Percentiles rank a stretch among this genome's conserved stretches.
These are phyloP conservation scores for Orthonevra nobilis DNA, from an alignment of 2,888 invertebrate genomes.

Conservation along the genomic window DNA sequence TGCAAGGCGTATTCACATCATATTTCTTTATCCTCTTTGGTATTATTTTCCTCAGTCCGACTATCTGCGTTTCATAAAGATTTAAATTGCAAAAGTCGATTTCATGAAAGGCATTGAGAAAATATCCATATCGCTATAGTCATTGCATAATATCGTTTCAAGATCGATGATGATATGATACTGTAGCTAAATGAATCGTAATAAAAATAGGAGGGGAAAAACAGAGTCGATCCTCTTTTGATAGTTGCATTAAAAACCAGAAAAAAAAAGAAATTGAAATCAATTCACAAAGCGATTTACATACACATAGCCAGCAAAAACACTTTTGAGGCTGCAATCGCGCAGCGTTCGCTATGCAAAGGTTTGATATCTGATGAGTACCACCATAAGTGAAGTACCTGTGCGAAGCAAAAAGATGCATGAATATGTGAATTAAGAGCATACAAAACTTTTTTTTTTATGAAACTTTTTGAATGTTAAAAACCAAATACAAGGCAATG, in stretches of 20 bases:
- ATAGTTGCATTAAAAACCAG: conserved; percentile 41
- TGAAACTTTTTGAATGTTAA: conserved; percentile 25
- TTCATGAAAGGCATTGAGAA: too few species aligned
- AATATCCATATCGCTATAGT: too few species aligned
- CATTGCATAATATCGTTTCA: conserved; percentile 35
- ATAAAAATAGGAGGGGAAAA: conserved; percentile 30
- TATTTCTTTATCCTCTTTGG: too few species aligned
- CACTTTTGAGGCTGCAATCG: too few species aligned
- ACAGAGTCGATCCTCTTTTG: conserved; percentile 44
- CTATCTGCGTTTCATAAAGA: too few species aligned
- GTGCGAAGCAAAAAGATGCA: conserved; percentile 13
- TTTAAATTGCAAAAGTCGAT: too few species aligned
- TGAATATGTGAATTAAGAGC: conserved; percentile 23
- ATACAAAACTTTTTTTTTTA: conserved; percentile 20
- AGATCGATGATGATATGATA: conserved; percentile 37
- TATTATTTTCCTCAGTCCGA: too few species aligned
- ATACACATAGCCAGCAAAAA: conserved; percentile 15
- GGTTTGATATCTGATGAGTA: too few species aligned
- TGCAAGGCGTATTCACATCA: too few species aligned
- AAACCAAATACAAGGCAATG: conserved; percentile 11
- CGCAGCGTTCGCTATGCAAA: too few species aligned
- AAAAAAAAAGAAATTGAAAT: conserved; percentile 47
- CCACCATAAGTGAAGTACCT: conserved; percentile 54
- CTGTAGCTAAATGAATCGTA: too few species aligned
- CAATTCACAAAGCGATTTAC: conserved; percentile 46